phyloP scores from a whole-genome alignment of 2,113 vertebrate genomes.

The Petaurus breviceps region DNA sequence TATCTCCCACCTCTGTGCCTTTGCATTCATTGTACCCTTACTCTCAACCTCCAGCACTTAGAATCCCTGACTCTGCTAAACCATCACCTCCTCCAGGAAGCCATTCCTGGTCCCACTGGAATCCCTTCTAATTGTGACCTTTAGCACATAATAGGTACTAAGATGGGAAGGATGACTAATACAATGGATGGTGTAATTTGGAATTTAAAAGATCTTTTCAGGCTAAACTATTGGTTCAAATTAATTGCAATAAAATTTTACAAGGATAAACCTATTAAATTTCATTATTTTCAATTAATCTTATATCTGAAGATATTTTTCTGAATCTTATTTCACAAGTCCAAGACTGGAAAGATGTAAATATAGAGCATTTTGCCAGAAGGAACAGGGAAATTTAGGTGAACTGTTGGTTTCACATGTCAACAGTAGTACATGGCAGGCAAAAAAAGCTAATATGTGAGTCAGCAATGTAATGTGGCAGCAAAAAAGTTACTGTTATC shows the following conservation, averaged over 20 bases:
- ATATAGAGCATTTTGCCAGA: background rate
- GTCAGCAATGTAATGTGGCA: background rate
- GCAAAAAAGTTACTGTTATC: background rate
- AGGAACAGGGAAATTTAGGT: background rate
- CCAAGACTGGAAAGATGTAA: background rate
- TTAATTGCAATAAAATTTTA: background rate
- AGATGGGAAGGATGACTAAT: background rate
- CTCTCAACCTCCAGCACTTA: background rate
- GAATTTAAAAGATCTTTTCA: background rate
- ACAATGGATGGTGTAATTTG: background rate
- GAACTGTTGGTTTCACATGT: background rate
- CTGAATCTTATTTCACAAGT: background rate
- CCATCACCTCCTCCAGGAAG: background rate
- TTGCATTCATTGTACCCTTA: background rate
- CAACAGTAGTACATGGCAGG: background rate
- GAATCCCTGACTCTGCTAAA: background rate
- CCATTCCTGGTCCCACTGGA: background rate
- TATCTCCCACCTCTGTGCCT: background rate
- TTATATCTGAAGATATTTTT: background rate
- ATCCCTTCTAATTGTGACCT: background rate
- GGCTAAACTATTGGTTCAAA: background rate
- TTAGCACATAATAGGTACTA: too few species aligned
- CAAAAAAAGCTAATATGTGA: background rate
- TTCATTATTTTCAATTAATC: background rate
- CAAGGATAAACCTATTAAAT: background rate